A percentile compares a stretch with the other conserved stretches of the same genome.
Conservation (phyloP, 2,797 vertebrate species). For the Eospalax fontanierii region DNA sequence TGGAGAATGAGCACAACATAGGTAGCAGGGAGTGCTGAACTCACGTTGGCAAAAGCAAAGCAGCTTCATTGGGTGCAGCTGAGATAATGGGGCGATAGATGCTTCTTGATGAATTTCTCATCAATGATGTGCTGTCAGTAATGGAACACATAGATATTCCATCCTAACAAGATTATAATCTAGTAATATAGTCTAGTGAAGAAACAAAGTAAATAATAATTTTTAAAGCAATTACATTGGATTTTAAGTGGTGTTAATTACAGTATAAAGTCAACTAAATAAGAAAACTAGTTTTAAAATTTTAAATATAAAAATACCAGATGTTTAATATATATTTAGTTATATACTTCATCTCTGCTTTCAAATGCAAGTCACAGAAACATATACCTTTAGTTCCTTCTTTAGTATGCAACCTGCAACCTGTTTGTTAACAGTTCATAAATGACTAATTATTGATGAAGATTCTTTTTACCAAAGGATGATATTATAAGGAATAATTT, state of each 20-base stretch:
- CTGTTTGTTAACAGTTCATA: background rate
- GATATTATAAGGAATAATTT: slow-evolving; percentile 9
- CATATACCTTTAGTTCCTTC: background rate
- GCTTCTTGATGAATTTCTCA: background rate
- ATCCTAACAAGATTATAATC: background rate
- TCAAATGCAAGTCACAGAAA: slow-evolving; percentile 19
- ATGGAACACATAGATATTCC: background rate
- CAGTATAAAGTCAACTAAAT: background rate
- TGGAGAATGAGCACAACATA: background rate
- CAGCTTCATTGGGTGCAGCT: background rate
- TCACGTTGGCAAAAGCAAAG: background rate
- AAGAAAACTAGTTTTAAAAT: background rate
- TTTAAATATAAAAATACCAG: background rate
- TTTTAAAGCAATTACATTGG: background rate
- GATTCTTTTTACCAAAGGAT: background rate
- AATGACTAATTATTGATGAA: slow-evolving; percentile 18
- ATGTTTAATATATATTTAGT: background rate
- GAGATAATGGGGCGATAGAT: background rate
- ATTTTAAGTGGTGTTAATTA: background rate
- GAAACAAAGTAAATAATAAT: background rate
- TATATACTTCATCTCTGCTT: background rate
- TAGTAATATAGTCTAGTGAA: background rate
- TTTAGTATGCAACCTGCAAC: background rate
- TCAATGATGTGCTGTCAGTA: background rate
- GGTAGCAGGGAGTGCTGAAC: background rate